Conservation (phyloP, 1,140 invertebrate species). For the Pentalonia nigronervosa region DNA sequence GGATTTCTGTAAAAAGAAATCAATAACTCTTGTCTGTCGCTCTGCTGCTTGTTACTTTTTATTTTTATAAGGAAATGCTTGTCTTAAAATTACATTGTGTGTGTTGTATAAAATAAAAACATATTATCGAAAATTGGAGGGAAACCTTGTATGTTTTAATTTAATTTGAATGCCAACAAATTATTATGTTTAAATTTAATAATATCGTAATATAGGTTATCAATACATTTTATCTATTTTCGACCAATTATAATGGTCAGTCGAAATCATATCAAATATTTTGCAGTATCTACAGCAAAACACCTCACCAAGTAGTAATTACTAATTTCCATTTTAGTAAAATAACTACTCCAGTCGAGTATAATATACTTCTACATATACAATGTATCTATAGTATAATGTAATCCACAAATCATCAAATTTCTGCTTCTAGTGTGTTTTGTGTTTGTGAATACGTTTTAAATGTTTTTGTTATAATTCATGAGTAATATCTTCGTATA, state of each 20-base stretch:
- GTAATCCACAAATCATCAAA: not conserved
- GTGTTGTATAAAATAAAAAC: not conserved
- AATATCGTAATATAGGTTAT: not conserved
- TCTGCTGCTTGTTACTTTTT: not conserved
- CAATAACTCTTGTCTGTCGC: not conserved
- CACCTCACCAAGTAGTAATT: not conserved
- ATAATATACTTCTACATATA: too few relatives aligned
- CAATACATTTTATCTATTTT: not conserved
- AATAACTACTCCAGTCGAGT: not conserved
- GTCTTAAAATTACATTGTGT: not conserved
- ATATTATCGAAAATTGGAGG: not conserved
- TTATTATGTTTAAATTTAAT: not conserved
- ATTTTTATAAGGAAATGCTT: not conserved
- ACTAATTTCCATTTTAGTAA: not conserved
- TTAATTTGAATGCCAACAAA: not conserved
- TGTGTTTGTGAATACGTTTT: not conserved
- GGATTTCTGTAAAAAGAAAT: constrained; percentile 13
- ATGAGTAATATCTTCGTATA: not conserved
- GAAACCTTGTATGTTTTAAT: not conserved
- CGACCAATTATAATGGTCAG: not conserved
- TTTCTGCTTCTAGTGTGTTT: too few relatives aligned
- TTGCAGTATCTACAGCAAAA: not conserved
- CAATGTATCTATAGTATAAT: too few relatives aligned
- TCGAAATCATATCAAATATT: not conserved
- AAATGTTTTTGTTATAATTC: not conserved